Conservation (phyloP, 2,113 vertebrate genomes). For the Nesogale talazaci region DNA sequence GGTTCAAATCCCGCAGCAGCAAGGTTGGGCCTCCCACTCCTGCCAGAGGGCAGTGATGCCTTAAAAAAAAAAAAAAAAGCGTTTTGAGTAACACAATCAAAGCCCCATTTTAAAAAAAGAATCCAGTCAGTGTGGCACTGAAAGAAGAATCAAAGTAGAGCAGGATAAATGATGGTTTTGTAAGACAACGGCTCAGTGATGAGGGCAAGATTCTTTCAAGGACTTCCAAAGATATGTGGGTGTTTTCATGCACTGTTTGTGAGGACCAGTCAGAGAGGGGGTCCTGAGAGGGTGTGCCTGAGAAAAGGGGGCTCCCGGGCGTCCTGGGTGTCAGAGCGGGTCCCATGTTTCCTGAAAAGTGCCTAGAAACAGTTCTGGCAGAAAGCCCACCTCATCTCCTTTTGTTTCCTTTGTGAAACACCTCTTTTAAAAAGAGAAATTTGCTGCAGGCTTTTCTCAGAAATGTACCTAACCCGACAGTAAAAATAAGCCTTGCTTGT, state of each 20-base stretch:
- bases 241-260: not conserved
- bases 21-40: too few species aligned
- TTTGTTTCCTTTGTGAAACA: slow-evolving; percentile 64
- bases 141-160: not conserved
- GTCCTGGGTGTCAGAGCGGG: not conserved
- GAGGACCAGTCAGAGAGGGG: not conserved
- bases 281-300: not conserved
- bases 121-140: not conserved
- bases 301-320: not conserved
- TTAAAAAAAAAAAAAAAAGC: too few species aligned
- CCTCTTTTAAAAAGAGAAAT: slow-evolving; percentile 38
- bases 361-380: slow-evolving; percentile 46
- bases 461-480: slow-evolving; percentile 57
- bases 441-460: slow-evolving; percentile 63
- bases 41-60: too few species aligned
- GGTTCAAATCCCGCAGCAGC: too few species aligned
- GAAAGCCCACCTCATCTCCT: slow-evolving; percentile 53
- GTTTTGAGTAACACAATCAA: not conserved
- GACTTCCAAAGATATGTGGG: not conserved
- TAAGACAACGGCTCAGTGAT: slow-evolving; percentile 22
- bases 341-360: slow-evolving; percentile 36
- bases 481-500: slow-evolving; percentile 65
- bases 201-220: not conserved
- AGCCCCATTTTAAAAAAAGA: slow-evolving; percentile 48
- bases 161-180: slow-evolving; percentile 1